Base-by-base conservation (phyloP, 1,140 invertebrate genomes). In the Scaptomyza montana region DNA sequence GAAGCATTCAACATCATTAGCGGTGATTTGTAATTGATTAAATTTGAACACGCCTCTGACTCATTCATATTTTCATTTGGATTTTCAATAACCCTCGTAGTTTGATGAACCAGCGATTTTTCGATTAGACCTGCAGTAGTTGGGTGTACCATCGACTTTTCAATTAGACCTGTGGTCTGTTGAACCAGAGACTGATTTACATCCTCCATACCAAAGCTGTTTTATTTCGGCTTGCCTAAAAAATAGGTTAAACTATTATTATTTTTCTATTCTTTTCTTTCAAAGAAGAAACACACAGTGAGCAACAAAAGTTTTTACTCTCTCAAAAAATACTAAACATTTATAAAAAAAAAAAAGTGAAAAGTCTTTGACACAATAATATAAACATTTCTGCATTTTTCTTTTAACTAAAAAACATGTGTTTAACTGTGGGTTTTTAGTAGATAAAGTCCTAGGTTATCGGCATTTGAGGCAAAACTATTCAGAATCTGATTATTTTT, bases 181-280 rank as follows among this genome's bases (percentile, higher is more conserved):
- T 43, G 39, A 43, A 57, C 45, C 30, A 55, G 33, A 12, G 16
- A 12, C 39, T 51, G 57, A 69, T 57, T 74, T 41, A n/a, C 57
- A 12, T 74, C 53, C 19, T 74, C 71, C 71, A 74, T 74, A 12
- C 51, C 68, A 3, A 54, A 25, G 39, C 39, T 43, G 12, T 51
- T 28, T 41, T n/a, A n/a, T 45, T 25, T 33, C 2, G 51, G 3
- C 55, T 45, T 61, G 61, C 45, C 70, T 72, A 55, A 5, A 67
- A 67, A 49, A 28, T 9, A 7, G 3, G 30, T 33, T 41, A 41
- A 41, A 41, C 21, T 25, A 1, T 3, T 25, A 25, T 25, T 25
- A 25, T 25, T 25, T 25, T 25, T 25, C 21, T 25, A 25, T 25
- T 25, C 3, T 1, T 16, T 16, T 16, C 16, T 16, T 16, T 16